phyloP scores from a whole-genome alignment of 2,888 invertebrate species.

The Trachelus iudaicus region DNA sequence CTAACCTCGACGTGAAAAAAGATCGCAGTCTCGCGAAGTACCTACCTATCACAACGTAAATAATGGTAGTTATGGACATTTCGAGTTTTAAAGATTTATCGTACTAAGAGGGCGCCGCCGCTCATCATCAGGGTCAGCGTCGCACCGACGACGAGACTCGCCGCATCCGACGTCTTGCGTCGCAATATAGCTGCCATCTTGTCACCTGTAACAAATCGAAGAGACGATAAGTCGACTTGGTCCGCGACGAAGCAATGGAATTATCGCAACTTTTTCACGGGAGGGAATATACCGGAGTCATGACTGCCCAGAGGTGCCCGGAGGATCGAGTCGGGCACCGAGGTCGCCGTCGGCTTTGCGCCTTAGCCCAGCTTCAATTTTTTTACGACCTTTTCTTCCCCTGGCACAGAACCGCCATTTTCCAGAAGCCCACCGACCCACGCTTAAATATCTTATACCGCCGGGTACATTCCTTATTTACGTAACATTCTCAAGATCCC shows the following conservation, averaged over 20 bases:
- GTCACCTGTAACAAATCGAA: constrained; percentile 75
- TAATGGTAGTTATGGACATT: constrained; percentile 56
- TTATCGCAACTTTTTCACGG: not conserved
- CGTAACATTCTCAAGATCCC: not conserved
- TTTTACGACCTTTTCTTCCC: not conserved
- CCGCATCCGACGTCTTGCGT: constrained; percentile 71
- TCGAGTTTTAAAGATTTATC: constrained; percentile 55
- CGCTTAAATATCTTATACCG: not conserved
- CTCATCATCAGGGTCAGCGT: constrained; percentile 22
- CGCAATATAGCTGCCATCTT: constrained; percentile 91
- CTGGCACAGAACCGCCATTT: not conserved
- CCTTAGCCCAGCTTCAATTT: not conserved
- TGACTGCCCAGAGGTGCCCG: not conserved
- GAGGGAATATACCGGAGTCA: not conserved
- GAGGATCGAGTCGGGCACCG: not conserved
- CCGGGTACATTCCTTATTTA: not conserved
- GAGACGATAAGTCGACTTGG: not conserved
- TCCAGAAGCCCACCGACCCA: not conserved
- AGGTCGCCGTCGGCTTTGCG: not conserved
- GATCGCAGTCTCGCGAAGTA: constrained; percentile 36
- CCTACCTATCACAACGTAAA: constrained; percentile 58
- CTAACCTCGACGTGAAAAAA: constrained; percentile 17
- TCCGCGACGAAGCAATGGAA: not conserved
- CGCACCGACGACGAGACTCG: constrained; percentile 46
- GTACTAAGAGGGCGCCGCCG: constrained; percentile 37